phyloP scores from a whole-genome alignment of 2,113 vertebrate species.

The Meles meles region DNA sequence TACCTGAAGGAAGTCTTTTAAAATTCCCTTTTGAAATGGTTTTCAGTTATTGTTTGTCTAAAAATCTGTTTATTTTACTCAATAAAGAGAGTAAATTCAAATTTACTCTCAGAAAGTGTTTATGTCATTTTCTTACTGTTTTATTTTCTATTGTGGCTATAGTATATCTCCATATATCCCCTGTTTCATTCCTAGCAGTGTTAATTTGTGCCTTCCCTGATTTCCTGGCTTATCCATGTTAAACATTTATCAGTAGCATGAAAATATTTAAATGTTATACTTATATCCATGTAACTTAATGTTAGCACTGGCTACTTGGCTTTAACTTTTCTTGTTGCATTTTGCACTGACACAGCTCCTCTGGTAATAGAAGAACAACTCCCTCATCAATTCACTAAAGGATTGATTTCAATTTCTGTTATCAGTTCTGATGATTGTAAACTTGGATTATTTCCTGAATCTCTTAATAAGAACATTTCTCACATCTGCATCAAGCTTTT shows the following conservation, averaged over 20 bases:
- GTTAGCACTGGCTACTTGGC: neutral
- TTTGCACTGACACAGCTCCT: neutral
- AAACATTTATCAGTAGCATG: neutral
- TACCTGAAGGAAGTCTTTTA: neutral
- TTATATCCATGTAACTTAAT: neutral
- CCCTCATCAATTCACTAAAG: neutral
- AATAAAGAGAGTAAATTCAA: too few species aligned
- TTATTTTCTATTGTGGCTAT: neutral
- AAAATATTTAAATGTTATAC: neutral
- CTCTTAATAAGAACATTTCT: neutral
- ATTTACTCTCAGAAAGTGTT: neutral
- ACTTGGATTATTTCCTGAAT: neutral
- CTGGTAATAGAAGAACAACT: neutral
- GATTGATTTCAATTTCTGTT: neutral
- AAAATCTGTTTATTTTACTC: neutral
- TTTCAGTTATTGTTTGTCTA: neutral
- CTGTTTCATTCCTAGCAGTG: too few species aligned
- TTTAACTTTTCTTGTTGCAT: neutral
- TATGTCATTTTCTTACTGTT: neutral
- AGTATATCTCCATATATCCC: too few species aligned
- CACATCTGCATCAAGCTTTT: neutral
- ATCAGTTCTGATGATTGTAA: neutral
- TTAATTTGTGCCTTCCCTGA: too few species aligned
- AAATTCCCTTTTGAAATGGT: constrained; percentile 7
- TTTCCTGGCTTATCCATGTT: neutral